Conservation (phyloP, 92 coral and sea anemone genomes). For the Actinernus sp. region DNA sequence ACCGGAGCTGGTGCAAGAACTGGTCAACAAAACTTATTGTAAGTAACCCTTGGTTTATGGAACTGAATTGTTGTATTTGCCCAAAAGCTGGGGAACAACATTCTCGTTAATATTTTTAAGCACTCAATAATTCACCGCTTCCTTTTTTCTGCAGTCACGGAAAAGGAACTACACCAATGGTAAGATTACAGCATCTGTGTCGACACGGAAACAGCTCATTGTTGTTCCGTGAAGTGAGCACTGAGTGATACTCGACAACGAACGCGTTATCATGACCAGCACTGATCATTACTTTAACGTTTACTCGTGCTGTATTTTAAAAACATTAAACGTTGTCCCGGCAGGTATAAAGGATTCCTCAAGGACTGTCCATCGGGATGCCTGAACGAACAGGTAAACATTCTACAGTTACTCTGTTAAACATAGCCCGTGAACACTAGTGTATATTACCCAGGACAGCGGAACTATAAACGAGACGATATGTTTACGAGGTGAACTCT, state of each 20-base stretch:
- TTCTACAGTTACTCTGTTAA: background rate
- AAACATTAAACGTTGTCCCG: background rate
- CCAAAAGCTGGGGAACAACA: no score
- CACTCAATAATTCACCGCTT: background rate
- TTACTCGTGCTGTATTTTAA: no score
- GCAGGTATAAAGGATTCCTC: conserved; percentile 95
- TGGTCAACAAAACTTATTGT: conserved; percentile 95
- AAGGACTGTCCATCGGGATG: conserved; percentile 96
- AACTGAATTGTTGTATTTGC: no score
- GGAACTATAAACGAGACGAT: no score
- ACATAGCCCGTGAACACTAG: no score
- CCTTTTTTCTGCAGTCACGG: conserved; percentile 74
- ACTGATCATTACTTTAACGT: no score
- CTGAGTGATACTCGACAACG: background rate
- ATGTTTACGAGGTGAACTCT: no score
- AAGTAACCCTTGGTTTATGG: conserved; percentile 26
- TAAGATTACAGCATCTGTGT: no score
- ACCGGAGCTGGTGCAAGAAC: conserved; percentile 90
- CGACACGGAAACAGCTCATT: no score
- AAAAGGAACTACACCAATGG: conserved; percentile 98
- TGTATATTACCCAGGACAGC: no score
- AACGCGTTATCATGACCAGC: no score
- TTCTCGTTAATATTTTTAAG: background rate
- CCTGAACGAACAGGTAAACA: conserved; percentile 87
- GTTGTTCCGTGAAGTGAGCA: background rate